Percentiles rank a stretch among this genome's conserved stretches.
These are phyloP conservation scores for Eupeodes latifasciatus DNA, from an alignment of 2,888 invertebrate genomes.

Conservation along the genomic window DNA sequence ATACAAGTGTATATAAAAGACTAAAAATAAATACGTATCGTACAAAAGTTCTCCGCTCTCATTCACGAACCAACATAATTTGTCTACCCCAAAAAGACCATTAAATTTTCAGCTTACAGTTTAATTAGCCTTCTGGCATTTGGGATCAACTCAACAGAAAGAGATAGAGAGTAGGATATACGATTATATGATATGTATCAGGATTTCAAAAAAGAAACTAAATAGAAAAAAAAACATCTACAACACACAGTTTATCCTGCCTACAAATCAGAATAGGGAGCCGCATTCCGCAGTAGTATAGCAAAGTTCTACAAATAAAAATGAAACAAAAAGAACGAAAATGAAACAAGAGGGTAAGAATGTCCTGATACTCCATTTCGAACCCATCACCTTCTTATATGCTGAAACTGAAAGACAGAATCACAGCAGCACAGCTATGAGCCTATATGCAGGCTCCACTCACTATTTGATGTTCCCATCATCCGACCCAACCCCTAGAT, in stretches of 20 bases:
- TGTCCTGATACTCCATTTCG: neutral
- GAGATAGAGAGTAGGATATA: conserved; percentile 22
- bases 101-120: conserved; percentile 75
- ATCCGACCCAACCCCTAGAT: neutral
- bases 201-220: conserved; percentile 5
- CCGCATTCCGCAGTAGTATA: conserved; percentile 57
- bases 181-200: conserved; percentile 42
- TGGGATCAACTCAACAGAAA: conserved; percentile 64
- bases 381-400: conserved; percentile 11
- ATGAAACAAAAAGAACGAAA: neutral
- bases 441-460: neutral
- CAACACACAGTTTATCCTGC: conserved; percentile 60
- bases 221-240: conserved; percentile 39
- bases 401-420: neutral
- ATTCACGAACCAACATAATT: conserved; percentile 62
- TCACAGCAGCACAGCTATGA: conserved; percentile 18
- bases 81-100: conserved; percentile 69
- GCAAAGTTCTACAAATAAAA: conserved; percentile 47
- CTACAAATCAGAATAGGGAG: conserved; percentile 58
- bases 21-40: conserved; percentile 3
- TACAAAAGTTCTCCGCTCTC: conserved; percentile 26
- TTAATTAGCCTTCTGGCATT: conserved; percentile 76
- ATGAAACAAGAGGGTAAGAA: conserved; percentile 1
- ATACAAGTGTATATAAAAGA: neutral
- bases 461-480: neutral